Evolutionary conservation across 1,140 invertebrate species (phyloP).

Genomic region (Bombus breviceps): DNA sequence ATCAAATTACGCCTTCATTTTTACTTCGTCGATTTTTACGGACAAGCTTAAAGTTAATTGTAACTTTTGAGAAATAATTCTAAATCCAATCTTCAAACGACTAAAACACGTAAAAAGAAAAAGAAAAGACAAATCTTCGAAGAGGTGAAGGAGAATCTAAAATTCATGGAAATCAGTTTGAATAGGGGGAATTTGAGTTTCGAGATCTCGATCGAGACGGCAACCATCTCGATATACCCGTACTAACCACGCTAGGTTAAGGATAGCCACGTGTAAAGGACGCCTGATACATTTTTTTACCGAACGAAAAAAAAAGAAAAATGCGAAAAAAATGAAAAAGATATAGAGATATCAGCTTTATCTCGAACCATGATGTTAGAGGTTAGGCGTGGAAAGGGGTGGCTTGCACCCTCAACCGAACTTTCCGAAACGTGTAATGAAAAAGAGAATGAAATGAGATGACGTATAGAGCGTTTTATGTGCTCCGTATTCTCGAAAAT

Average conservation of each 20-base stretch:
- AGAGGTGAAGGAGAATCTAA: fast-evolving
- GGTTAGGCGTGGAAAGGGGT: neutral
- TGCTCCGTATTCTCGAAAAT: neutral
- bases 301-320: neutral
- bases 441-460: neutral
- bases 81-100: neutral
- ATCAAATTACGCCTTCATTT: too few species aligned
- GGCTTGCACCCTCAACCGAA: neutral
- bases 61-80: neutral
- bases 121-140: neutral
- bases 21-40: neutral
- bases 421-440: neutral
- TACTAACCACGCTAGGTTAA: conserved; percentile 66
- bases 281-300: conserved; percentile 64
- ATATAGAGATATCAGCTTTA: neutral
- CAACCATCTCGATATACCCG: conserved; percentile 49
- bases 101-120: neutral
- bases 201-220: conserved; percentile 26
- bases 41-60: neutral
- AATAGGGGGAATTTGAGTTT: too few species aligned
- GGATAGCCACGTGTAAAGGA: conserved; percentile 57
- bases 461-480: neutral
- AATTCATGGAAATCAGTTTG: neutral
- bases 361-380: neutral
- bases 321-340: too few species aligned